A percentile compares a stretch with the other conserved stretches of the same genome.
phyloP scores from a whole-genome alignment of 1,140 invertebrate species.

The Vollenhovia emeryi region DNA sequence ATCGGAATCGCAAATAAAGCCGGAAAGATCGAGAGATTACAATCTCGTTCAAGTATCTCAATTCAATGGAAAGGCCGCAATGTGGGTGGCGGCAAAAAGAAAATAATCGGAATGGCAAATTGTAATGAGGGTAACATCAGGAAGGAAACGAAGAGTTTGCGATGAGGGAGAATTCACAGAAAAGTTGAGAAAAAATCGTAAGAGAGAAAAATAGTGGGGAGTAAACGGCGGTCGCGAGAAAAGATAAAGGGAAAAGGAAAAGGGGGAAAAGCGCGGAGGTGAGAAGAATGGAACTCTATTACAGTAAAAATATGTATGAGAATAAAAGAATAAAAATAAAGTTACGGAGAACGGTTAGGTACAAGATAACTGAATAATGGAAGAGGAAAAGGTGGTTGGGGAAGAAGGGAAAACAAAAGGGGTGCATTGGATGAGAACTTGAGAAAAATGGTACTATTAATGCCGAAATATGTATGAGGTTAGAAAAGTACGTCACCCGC shows the following conservation, averaged over 20 bases:
- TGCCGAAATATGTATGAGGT: slow-evolving; percentile 47
- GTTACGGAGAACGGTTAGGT: slow-evolving; percentile 33
- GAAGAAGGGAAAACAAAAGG: slow-evolving; percentile 39
- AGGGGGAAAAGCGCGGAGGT: neutral
- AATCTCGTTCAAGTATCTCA: slow-evolving; percentile 70
- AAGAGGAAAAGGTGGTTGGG: slow-evolving; percentile 25
- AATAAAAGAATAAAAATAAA: slow-evolving; percentile 50
- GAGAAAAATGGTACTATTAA: slow-evolving; percentile 50
- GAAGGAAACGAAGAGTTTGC: neutral
- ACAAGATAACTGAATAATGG: slow-evolving; percentile 54
- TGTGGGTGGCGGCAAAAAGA: neutral
- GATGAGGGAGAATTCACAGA: neutral
- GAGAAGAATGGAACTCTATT: slow-evolving; percentile 50
- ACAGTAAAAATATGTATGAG: slow-evolving; percentile 53
- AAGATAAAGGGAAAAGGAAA: neutral
- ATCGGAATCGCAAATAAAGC: slow-evolving; percentile 60
- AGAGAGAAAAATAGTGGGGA: neutral
- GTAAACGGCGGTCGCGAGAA: neutral
- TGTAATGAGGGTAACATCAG: neutral
- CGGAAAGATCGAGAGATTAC: slow-evolving; percentile 63
- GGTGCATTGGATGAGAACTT: slow-evolving; percentile 5
- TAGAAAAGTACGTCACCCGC: neutral
- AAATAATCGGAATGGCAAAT: slow-evolving; percentile 58
- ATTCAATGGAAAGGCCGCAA: slow-evolving; percentile 31
- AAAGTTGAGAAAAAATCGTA: slow-evolving; percentile 16